Base-by-base conservation (phyloP, 2,797 vertebrate species). In the Rhynchonycteris naso region DNA sequence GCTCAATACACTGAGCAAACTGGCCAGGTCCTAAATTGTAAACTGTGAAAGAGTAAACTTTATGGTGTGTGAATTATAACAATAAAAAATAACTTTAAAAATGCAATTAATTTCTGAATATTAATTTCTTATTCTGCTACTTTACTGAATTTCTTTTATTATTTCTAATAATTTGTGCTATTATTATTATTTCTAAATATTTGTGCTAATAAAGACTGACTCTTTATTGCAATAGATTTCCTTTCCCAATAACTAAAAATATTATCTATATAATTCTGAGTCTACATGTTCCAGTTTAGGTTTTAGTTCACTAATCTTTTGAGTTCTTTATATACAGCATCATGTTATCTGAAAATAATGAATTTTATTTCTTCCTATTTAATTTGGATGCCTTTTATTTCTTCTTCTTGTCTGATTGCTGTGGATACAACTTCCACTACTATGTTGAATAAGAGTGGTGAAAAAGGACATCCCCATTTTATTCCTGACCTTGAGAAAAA, bases 201-300 rank as follows among this genome's bases (percentile, higher is more conserved):
- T n/a, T n/a, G n/a, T n/a, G n/a, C n/a, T n/a, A n/a, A n/a, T n/a
- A n/a, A n/a, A n/a, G 95, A 90, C 87, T 90, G 97, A 98, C 95
- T 97, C 98, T 97, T 97, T 96, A 97, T 98, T 97, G 95, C 94
- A 97, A 95, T 76, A 75, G 95, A 96, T 97, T 98, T 98, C 89
- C 91, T 97, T 97, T 97, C 97, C 96, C 93, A 47, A 95, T 97
- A 97, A 94, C 84, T 92, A 88, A 98, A 97, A 97, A 97, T 80
- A n/a, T 24, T 96, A 96, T 97, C 95, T 95, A 97, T 93, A 83
- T 24, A 83, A 61, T 88, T 96, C 95, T 97, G 58, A 91, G 92
- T 93, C 95, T 93, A 86, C 9, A 86, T 96, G 84, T 95, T 96
- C 83, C 96, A 80, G 95, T 91, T 72, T 83, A 96, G 96, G 95